These are phyloP conservation scores for Papilio dardanus DNA, from an alignment of 1,140 invertebrate species.

Conservation along the genomic window DNA sequence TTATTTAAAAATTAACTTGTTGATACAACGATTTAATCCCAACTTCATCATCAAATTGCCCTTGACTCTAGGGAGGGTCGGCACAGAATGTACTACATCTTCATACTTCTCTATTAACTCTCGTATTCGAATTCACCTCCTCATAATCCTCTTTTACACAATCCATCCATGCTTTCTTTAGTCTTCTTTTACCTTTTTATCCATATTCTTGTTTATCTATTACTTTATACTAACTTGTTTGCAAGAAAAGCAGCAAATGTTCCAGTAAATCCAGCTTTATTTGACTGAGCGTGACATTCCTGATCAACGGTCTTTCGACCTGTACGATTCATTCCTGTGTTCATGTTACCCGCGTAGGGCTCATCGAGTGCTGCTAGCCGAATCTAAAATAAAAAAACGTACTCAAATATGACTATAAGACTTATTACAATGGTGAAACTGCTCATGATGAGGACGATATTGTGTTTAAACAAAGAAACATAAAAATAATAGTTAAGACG, in stretches of 20 bases:
- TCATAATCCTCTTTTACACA: too few relatives aligned
- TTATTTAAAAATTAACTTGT: too few relatives aligned
- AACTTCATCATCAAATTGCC: too few relatives aligned
- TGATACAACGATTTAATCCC: too few relatives aligned
- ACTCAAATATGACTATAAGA: not conserved
- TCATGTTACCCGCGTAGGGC: slow-evolving; percentile 93
- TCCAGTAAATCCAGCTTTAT: slow-evolving; percentile 87
- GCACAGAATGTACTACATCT: too few relatives aligned
- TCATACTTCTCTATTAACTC: too few relatives aligned
- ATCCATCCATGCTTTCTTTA: too few relatives aligned
- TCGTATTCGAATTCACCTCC: too few relatives aligned
- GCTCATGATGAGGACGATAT: not conserved
- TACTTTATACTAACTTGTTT: slow-evolving; percentile 84
- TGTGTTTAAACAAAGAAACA: not conserved
- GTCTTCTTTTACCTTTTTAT: not conserved
- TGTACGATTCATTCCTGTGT: slow-evolving; percentile 60
- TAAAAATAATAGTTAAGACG: too few relatives aligned
- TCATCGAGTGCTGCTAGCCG: slow-evolving; percentile 95
- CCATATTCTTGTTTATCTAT: too few relatives aligned
- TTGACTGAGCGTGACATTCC: slow-evolving; percentile 94
- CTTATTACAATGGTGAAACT: not conserved
- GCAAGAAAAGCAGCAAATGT: slow-evolving; percentile 96
- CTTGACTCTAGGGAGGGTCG: too few relatives aligned
- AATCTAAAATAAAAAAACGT: slow-evolving; percentile 84
- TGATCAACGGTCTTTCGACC: slow-evolving; percentile 95